These are phyloP conservation scores for Plodia interpunctella DNA, from an alignment of 1,140 invertebrate species.

Conservation along the genomic window DNA sequence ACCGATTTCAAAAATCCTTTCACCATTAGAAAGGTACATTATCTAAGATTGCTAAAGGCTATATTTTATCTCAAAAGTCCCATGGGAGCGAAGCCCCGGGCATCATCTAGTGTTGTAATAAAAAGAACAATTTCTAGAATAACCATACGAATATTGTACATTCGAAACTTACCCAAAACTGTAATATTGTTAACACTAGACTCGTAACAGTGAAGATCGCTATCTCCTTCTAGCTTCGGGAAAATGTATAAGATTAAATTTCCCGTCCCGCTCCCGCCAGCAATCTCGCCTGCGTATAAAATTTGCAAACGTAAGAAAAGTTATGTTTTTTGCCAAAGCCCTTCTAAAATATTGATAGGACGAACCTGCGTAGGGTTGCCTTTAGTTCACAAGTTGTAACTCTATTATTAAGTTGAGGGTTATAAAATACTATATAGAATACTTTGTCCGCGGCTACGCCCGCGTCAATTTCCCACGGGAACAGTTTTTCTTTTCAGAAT, in stretches of 20 bases:
- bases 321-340: conserved; percentile 25
- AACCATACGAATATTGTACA: neutral
- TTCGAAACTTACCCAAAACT: neutral
- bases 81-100: no score
- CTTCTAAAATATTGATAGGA: conserved; percentile 28
- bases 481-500: no score
- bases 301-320: conserved; percentile 24
- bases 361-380: conserved; percentile 6
- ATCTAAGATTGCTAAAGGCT: no score
- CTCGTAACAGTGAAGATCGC: neutral
- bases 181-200: conserved; percentile 2
- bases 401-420: no score
- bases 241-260: neutral
- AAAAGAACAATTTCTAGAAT: neutral
- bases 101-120: neutral
- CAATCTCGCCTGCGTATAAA: conserved; percentile 26
- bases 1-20: no score
- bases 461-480: no score
- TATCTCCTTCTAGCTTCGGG: neutral
- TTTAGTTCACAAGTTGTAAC: neutral
- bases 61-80: no score
- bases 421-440: no score
- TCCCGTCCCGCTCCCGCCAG: conserved; percentile 11
- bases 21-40: no score
- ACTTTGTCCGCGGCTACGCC: no score